Evolutionary conservation across 2,797 vertebrate genomes (phyloP).

Genomic region (Spinus olivaceus): DNA sequence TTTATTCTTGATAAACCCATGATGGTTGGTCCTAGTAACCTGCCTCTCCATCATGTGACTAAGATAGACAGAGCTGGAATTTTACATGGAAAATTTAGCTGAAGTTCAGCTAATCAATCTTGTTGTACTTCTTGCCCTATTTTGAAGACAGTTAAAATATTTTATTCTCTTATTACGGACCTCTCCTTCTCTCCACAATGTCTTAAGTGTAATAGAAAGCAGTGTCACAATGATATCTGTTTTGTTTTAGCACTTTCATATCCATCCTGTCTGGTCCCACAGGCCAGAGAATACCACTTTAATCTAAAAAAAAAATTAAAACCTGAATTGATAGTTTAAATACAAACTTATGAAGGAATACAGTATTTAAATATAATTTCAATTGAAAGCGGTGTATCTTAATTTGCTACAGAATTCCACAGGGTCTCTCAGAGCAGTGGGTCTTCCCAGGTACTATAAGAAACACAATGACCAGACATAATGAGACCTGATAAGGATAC

Average conservation of each 20-base stretch:
- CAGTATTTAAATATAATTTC: not conserved
- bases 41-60: not conserved
- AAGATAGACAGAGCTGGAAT: not conserved
- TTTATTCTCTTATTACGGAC: not conserved
- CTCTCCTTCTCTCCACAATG: not conserved
- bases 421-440: not conserved
- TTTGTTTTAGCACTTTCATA: not conserved
- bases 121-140: not conserved
- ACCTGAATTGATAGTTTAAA: not conserved
- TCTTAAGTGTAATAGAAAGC: not conserved
- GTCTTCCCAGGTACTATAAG: not conserved
- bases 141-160: not conserved
- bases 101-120: not conserved
- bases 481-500: not conserved
- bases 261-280: not conserved
- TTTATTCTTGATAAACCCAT: not conserved
- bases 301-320: not conserved
- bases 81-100: not conserved
- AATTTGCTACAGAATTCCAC: not conserved
- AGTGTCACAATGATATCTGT: not conserved
- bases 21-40: not conserved
- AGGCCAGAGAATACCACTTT: not conserved
- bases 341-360: not conserved
- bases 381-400: not conserved
- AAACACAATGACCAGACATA: not conserved